These are phyloP conservation scores for Hestina assimilis DNA, from an alignment of 1,140 invertebrate species.

Conservation along the genomic window DNA sequence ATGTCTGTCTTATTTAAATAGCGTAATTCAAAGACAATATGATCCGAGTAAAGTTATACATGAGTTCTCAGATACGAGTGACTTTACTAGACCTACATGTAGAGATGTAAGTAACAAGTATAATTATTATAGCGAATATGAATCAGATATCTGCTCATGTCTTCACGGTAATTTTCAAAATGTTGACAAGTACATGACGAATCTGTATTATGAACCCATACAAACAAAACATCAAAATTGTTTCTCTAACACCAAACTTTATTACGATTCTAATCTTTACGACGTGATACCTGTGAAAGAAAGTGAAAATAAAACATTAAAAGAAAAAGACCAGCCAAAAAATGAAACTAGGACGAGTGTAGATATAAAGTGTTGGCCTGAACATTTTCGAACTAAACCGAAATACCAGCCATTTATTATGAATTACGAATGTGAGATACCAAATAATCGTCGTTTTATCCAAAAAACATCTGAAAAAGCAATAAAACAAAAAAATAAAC, in stretches of 20 bases:
- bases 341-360: slow-evolving; percentile 23
- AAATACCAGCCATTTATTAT: slow-evolving; percentile 16
- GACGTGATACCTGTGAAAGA: slow-evolving; percentile 64
- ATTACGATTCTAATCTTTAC: slow-evolving; percentile 55
- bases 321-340: slow-evolving; percentile 20
- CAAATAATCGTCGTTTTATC: slow-evolving; percentile 1
- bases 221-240: not conserved
- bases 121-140: not conserved
- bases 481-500: slow-evolving; percentile 10
- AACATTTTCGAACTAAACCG: slow-evolving; percentile 28
- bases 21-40: slow-evolving; percentile 53
- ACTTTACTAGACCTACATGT: slow-evolving; percentile 55
- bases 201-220: slow-evolving; percentile 14
- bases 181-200: slow-evolving; percentile 41
- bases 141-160: slow-evolving; percentile 58
- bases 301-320: slow-evolving; percentile 33
- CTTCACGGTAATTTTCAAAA: slow-evolving; percentile 56
- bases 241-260: slow-evolving; percentile 28
- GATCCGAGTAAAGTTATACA: slow-evolving; percentile 34
- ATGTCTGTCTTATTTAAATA: slow-evolving; percentile 27
- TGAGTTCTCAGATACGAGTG: slow-evolving; percentile 42
- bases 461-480: slow-evolving; percentile 7
- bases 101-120: slow-evolving; percentile 32
- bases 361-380: slow-evolving; percentile 35
- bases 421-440: slow-evolving; percentile 19